Evolutionary conservation across 2,888 invertebrate species (phyloP), one percentile per base, ranked within the genome.

Genomic region (Tenthredo scrophulariae): DNA sequence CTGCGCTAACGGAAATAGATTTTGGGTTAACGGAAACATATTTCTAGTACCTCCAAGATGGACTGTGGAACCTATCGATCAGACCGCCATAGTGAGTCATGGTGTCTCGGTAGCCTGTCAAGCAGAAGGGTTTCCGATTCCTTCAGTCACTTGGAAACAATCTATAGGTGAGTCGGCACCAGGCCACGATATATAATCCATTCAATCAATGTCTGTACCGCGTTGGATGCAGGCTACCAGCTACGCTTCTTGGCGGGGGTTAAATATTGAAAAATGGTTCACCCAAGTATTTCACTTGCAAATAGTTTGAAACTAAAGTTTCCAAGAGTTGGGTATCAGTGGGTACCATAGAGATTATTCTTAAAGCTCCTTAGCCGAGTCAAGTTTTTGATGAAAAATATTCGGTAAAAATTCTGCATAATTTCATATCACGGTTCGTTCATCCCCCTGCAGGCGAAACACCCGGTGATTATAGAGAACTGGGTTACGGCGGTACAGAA

Each of bases 41-140:
- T 90, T 93, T 93, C 92, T 93, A 97, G 97, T 97, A 87, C 97
- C 97, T 29, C 97, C 97, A 7, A 96, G 96, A 90, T 96, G 97
- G 96, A 94, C 96, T 85, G 93, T 96, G 89, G 97, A 97, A 91
- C 97, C 97, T 13, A 95, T 95, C 91, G 96, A 97, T 91, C 95
- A 96, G 88, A 96, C 96, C 84, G 96, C 96, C 75, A 94, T 97
- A 88, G 95, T 96, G 82, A 97, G 97, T 50, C 96, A 96, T 90
- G 93, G 95, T 3, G 94, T 97, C 85, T 94, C 95, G 6, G 93
- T 97, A 87, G 95, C 96, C 88, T 97, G 97, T 91, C 95, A 95
- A 91, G 97, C 97, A 13, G 96, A 96, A 83, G 97, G 97, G 58
- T 97, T 97, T 90, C 97, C 97, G 0, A 92, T 94, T 37, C 97